Evolutionary conservation across 2,888 invertebrate species (phyloP).

Genomic region (Leptinotarsa tumamoca): DNA sequence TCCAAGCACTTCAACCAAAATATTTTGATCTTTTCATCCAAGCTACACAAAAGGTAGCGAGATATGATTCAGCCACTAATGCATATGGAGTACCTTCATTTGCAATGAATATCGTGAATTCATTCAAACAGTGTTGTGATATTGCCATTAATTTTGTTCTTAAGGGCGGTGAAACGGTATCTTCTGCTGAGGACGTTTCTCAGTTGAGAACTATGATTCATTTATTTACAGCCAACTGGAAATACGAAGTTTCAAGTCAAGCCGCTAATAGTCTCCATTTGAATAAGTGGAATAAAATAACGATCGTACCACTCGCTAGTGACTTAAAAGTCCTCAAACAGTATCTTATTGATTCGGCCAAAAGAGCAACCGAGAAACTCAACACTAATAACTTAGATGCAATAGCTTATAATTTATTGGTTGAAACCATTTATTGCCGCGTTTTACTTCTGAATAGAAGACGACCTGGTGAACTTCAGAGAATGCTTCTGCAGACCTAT

Average conservation of each 20-base stretch:
- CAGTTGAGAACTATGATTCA: constrained; percentile 2
- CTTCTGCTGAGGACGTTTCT: no score
- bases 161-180: no score
- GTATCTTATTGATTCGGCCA: constrained; percentile 30
- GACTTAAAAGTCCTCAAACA: constrained; percentile 38
- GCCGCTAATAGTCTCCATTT: constrained; percentile 31
- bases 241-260: constrained; percentile 36
- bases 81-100: no score
- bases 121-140: no score
- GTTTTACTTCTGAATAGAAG: constrained; percentile 47
- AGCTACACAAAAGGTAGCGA: constrained; percentile 6
- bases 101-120: no score
- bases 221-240: constrained; percentile 40
- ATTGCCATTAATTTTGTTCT: no score
- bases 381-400: not conserved
- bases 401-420: constrained; percentile 29
- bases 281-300: constrained; percentile 45
- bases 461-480: constrained; percentile 49
- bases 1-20: constrained; percentile 19
- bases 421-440: constrained; percentile 43
- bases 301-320: constrained; percentile 36
- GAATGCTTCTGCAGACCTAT: constrained; percentile 30
- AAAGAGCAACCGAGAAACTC: not conserved
- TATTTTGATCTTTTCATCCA: constrained; percentile 11
- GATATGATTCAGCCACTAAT: no score